Evolutionary conservation across 2,113 vertebrate species (phyloP), one percentile per base, ranked within the genome.

Genomic region (Sinocyclocheilus rhinocerous): DNA sequence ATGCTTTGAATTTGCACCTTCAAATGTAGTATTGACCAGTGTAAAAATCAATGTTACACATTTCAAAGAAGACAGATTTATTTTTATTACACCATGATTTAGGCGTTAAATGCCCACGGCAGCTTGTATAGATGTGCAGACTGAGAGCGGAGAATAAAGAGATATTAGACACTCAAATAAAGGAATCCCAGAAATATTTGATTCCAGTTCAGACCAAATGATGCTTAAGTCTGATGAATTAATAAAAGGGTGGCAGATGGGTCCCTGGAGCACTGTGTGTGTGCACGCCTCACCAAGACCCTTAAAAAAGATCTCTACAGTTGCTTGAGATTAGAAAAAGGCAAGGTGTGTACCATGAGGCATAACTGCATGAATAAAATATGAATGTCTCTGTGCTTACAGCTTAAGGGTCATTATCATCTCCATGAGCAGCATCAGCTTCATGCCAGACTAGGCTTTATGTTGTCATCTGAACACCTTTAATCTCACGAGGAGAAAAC

Each of bases 141-240:
- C 50, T 57, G 45, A 29, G 29, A n/a, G 76, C 15, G n/a, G 24
- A 42, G 55, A 76, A 86, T 84, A 59, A 76, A 63, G 39, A 85
- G 77, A 86, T 79, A 86, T 80, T n/a, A 70, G 67, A 65, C 67
- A 50, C 76, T 77, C 76, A 33, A 77, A 77, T 78, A 81, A 45
- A 63, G 18, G 89, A 90, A 79, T 88, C 85, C 85, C 83, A 85
- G 85, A 87, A 90, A 89, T 91, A 93, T 93, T 91, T 92, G 93
- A 94, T 94, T 93, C 91, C 94, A 93, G 85, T 91, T 94, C 92
- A 93, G 91, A 91, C 92, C 93, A 94, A 94, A 95, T 93, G 94
- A 93, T 94, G 93, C 94, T 95, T 95, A 95, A 94, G 93, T 92
- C 93, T 95, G 93, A 94, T 95, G 93, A 94, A 95, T 94, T 95